Percentiles rank a stretch among this genome's conserved stretches.
These are phyloP conservation scores for Hyperoplus lanceolatus DNA, from an alignment of 2,797 vertebrate genomes.

Conservation along the genomic window DNA sequence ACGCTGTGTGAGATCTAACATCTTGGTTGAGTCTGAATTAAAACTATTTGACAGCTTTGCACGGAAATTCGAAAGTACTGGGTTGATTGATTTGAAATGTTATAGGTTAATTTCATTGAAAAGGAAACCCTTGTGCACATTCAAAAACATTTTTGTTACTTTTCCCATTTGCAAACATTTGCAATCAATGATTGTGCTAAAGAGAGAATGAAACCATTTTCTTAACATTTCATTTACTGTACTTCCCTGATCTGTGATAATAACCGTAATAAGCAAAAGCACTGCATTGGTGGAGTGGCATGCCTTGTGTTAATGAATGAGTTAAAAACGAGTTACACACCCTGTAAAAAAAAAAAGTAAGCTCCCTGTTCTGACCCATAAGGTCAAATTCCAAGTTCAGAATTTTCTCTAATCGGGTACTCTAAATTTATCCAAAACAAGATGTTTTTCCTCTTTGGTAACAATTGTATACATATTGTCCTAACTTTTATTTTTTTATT, in stretches of 20 bases:
- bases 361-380: not conserved
- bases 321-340: not conserved
- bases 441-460: not conserved
- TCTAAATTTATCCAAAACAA: not conserved
- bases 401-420: not conserved
- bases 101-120: slow-evolving; percentile 14
- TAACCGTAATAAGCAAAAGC: not conserved
- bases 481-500: not conserved
- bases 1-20: not conserved
- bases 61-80: too few relatives aligned
- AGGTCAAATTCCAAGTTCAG: not conserved
- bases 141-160: not conserved
- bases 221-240: slow-evolving; percentile 2
- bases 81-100: not conserved
- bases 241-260: not conserved
- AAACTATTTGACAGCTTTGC: slow-evolving; percentile 1
- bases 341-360: not conserved
- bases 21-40: slow-evolving; percentile 5
- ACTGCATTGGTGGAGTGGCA: not conserved
- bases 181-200: not conserved
- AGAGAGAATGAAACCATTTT: not conserved
- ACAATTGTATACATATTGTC: not conserved
- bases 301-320: not conserved
- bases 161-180: not conserved
- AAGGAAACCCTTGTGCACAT: not conserved